Conservation (phyloP, 2,888 invertebrate genomes). For the Limenitis camilla region DNA sequence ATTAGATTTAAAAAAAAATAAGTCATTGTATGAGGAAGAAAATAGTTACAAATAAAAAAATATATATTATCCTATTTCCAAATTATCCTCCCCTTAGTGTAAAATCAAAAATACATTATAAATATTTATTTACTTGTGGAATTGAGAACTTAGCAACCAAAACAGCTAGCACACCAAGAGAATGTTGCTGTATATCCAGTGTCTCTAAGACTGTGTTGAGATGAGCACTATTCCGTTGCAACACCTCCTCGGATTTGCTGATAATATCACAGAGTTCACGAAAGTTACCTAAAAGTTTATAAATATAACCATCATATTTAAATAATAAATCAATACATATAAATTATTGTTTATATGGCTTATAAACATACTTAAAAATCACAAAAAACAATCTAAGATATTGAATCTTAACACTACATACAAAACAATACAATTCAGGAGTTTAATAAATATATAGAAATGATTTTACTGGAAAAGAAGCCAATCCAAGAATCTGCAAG, state of each 20-base stretch:
- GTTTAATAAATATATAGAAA: no score
- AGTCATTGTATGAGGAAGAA: no score
- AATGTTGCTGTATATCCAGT: constrained; percentile 92
- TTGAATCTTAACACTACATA: background rate
- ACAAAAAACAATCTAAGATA: no score
- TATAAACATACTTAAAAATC: no score
- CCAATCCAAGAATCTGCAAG: no score
- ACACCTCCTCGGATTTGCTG: constrained; percentile 84
- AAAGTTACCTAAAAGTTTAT: constrained; percentile 79
- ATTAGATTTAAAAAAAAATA: no score
- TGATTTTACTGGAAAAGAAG: no score
- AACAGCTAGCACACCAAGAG: constrained; percentile 90
- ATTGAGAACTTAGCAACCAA: constrained; percentile 85
- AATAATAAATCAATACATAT: background rate
- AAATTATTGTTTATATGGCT: no score
- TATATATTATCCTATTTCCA: no score
- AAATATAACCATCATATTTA: background rate
- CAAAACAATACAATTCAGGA: no score
- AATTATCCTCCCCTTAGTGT: no score
- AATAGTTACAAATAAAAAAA: no score
- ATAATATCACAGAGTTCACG: constrained; percentile 83
- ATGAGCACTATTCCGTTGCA: constrained; percentile 87
- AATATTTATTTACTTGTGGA: constrained; percentile 58
- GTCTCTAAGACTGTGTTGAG: constrained; percentile 93
- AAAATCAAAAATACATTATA: background rate